Evolutionary conservation across 2,888 invertebrate species (phyloP), one percentile per base, ranked within the genome.

Genomic region (Elmis aenea): DNA sequence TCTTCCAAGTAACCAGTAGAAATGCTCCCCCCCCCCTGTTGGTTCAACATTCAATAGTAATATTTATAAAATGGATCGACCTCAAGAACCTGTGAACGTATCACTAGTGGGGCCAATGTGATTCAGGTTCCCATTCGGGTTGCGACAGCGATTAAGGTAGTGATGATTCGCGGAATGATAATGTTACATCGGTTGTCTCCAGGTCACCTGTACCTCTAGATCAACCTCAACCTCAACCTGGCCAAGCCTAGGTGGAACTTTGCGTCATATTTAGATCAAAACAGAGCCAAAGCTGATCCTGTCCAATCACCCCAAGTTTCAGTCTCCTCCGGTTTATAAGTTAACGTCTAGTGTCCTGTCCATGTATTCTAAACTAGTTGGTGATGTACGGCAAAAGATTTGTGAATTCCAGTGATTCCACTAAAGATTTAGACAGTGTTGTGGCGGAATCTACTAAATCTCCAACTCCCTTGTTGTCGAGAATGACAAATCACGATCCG

Each of bases 101-200:
- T 74, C 59, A 58, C 77, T 50, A 70, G 72, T 55, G 72, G n/a
- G n/a, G n/a, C n/a, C n/a, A n/a, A n/a, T n/a, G 77, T 21, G 81
- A 77, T 54, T 77, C 81, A 1, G 75, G 75, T 45, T 75, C 79
- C 3, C 74, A 78, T 44, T 76, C 80, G 0, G 76, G 75, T 8
- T 72, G 77, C 1, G 79, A 76, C 32, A 71, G 58, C 27, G 70
- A 71, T 40, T 67, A 70, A 2, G 75, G 70, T 52, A 73, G 71
- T 49, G 75, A 75, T 42, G 75, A 73, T 39, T 71, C 73, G 22
- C 72, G 67, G 21, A 74, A 74, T 29, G 72, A 72, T 51, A 8
- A 42, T 20, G 44, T 33, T 6, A 11, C 35, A 15, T 16, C 40
- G 2, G 21, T 58, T 1, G 53, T 45, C 8, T 35, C 48, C 9